phyloP scores from a whole-genome alignment of 2,113 vertebrate genomes.

The Nothobranchius kuhntae region DNA sequence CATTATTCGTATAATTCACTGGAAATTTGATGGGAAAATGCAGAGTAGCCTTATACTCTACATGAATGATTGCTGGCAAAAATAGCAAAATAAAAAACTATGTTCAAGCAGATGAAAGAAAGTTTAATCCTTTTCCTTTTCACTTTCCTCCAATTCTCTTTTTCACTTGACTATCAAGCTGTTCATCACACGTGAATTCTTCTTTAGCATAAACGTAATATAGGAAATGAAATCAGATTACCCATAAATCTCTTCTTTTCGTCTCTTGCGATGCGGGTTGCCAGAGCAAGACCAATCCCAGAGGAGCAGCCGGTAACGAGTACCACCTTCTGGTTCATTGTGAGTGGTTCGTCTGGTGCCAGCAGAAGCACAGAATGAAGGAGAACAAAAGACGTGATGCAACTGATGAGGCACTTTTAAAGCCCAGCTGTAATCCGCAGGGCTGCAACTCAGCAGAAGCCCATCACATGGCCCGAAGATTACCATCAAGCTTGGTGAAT shows the following conservation, averaged over 20 bases:
- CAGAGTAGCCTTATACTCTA: too few relatives aligned
- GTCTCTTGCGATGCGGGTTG: conserved; percentile 83
- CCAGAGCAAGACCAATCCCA: conserved; percentile 87
- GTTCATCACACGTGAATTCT: too few relatives aligned
- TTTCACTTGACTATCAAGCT: too few relatives aligned
- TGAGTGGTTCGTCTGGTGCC: conserved; percentile 22
- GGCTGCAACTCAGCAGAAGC: conserved; percentile 66
- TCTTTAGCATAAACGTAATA: too few relatives aligned
- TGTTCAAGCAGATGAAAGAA: too few relatives aligned
- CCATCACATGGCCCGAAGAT: conserved; percentile 42
- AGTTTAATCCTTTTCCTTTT: too few relatives aligned
- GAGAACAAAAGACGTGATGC: conserved; percentile 12
- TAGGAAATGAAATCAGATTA: conserved; percentile 57
- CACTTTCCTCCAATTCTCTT: too few relatives aligned
- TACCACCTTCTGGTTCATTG: conserved; percentile 84
- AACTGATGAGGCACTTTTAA: conserved; percentile 14
- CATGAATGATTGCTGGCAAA: too few relatives aligned
- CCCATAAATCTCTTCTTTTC: conserved; percentile 89
- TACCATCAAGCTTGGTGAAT: conserved; percentile 25
- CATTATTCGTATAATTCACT: too few relatives aligned
- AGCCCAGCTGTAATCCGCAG: conserved; percentile 56
- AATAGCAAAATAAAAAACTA: too few relatives aligned
- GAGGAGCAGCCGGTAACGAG: conserved; percentile 89
- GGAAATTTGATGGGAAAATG: too few relatives aligned
- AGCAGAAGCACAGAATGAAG: conserved; percentile 20